These are phyloP conservation scores for Drosophila kikkawai DNA, from an alignment of 1,140 invertebrate species.

Conservation along the genomic window DNA sequence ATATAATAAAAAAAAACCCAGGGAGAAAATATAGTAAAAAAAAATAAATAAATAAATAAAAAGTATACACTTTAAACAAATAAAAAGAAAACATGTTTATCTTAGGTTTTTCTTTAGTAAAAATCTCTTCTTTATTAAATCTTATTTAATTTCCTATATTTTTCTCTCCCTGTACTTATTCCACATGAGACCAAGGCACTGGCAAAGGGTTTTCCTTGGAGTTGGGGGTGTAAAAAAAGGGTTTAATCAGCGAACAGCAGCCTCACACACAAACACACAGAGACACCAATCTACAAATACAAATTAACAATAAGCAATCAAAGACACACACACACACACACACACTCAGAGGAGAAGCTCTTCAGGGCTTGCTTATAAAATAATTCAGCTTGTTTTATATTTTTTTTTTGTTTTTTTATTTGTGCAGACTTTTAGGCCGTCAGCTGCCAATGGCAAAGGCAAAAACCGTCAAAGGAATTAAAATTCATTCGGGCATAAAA, in stretches of 20 bases:
- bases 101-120: too few relatives aligned
- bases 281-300: constrained; percentile 75
- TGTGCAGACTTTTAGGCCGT: constrained; percentile 67
- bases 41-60: not conserved
- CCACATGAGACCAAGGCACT: constrained; percentile 28
- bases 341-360: constrained; percentile 24
- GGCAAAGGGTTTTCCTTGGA: constrained; percentile 30
- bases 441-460: constrained; percentile 75
- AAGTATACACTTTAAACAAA: too few relatives aligned
- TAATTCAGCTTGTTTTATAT: constrained; percentile 26
- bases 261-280: constrained; percentile 48
- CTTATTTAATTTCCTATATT: not conserved
- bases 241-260: constrained; percentile 76
- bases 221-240: constrained; percentile 67
- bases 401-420: constrained; percentile 34
- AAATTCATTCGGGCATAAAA: constrained; percentile 83
- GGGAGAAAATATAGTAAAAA: too few relatives aligned
- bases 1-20: too few relatives aligned
- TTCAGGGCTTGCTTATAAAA: constrained; percentile 39
- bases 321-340: constrained; percentile 61
- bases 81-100: too few relatives aligned
- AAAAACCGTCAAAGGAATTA: constrained; percentile 81
- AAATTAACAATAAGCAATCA: constrained; percentile 84
- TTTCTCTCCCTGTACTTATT: constrained; percentile 21
- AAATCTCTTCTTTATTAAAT: not conserved